Conservation (phyloP, 2,888 invertebrate species). For the Hirtodrosophila trivittata region DNA sequence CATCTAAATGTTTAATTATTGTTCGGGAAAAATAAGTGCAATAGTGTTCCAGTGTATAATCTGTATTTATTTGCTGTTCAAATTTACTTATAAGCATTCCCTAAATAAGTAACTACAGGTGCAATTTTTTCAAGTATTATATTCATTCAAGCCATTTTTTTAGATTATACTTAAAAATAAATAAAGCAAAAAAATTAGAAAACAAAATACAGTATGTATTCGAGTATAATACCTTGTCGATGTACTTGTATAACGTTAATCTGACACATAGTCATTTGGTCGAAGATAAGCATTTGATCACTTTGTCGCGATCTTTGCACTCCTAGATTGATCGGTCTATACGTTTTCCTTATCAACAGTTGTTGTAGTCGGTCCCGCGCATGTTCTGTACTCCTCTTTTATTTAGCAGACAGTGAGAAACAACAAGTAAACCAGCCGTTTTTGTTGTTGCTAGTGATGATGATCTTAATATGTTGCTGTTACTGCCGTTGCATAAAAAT, state of each 20-base stretch:
- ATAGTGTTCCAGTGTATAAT: background rate
- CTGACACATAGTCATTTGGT: conserved; percentile 12
- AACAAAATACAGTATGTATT: background rate
- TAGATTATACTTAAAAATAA: too few relatives aligned
- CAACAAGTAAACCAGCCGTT: conserved; percentile 33
- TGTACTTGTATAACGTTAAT: conserved; percentile 7
- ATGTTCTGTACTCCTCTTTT: conserved; percentile 38
- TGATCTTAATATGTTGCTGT: conserved; percentile 22
- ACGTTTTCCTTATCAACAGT: conserved; percentile 57
- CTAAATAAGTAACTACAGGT: conserved; percentile 51
- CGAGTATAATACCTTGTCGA: too few relatives aligned
- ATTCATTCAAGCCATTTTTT: too few relatives aligned
- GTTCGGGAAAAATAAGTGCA: conserved; percentile 13
- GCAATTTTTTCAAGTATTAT: too few relatives aligned
- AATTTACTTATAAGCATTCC: too few relatives aligned
- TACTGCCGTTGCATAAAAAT: conserved; percentile 25
- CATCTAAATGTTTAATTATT: conserved; percentile 26
- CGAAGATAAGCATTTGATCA: conserved; percentile 25
- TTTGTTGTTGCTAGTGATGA: conserved; percentile 18
- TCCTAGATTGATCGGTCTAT: conserved; percentile 37
- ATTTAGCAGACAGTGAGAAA: conserved; percentile 40
- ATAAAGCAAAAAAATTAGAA: background rate
- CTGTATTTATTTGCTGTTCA: too few relatives aligned
- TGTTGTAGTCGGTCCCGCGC: conserved; percentile 30
- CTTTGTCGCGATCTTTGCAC: conserved; percentile 59